Evolutionary conservation across 2,888 invertebrate species (phyloP), one percentile per base, ranked within the genome.

Genomic region (Yponomeuta plumbellus): DNA sequence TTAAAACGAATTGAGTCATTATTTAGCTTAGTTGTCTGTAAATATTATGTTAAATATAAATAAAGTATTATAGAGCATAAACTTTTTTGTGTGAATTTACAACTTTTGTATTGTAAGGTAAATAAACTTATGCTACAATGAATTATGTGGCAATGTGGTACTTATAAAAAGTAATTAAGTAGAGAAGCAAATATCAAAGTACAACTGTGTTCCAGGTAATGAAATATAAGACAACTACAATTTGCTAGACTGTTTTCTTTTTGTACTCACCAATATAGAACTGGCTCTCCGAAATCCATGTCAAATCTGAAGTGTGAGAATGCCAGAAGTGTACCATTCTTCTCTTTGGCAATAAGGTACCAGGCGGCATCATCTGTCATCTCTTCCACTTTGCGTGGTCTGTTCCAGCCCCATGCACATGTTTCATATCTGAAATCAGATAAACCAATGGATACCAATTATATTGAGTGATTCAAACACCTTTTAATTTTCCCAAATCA

Each of bases 271-370:
- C 96, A 96, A 82, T 96, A 97, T 10, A 97, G 81, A 8, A 96
- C 96, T 76, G 94, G 94, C 65, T 93, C 89, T 20, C 94, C 95
- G 80, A 93, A 94, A 79, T 97, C 97, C 86, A 96, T 91, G 79
- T 96, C 97, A 86, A 97, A 97, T 78, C 97, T 89, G 82, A 96
- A 97, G 85, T 97, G 96, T 66, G 94, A 94, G 83, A 96, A 96
- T 1, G 94, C 97, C 66, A 96, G 85, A 0, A 93, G 92, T 21
- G 76, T 80, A 20, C 84, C 85, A 57, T 78, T 77, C n/a, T 85
- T 83, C 68, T 92, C 83, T 75, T 88, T 92, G 6, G 93, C 95
- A 68, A 96, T 90, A 44, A 96, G 88, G 81, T 95, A 96, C 93
- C 95, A 94, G 4, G 96, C 95, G 57, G 92, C 84, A 67, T 94